Base-by-base conservation (phyloP, 1,140 invertebrate species). In the Sweltsa coloradensis region DNA sequence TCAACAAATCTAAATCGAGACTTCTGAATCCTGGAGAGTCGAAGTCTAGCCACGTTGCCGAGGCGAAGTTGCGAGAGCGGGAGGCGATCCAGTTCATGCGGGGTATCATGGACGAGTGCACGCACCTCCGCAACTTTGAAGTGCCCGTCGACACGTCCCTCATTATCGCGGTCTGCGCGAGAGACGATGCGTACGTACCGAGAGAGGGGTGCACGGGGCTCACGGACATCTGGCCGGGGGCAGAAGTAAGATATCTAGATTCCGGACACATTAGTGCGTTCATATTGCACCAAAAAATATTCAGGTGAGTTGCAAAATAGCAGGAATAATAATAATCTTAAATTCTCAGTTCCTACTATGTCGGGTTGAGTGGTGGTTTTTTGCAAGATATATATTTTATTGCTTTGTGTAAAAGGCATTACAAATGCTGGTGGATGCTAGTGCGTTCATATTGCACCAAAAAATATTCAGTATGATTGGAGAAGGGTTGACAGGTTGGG, bases 61-160 rank as follows among this genome's bases (percentile, higher is more conserved):
- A 34, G 23, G 50, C 56, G 51, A 51, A 59, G 18, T 61, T 57
- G 50, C 60, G 76, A 36, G 77, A 83, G 53, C 72, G 75, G 51
- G 85, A 90, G 60, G 85, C 88, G 1, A 53, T 92, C 7, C 83
- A 90, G 64, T 97, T 98, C 61, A 98, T 99, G 95, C 72, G 86
- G 21, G 92, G 92, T 0, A 82, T 99, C 50, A 98, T 98, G 95
- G 94, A 99, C 60, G 91, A 98, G 66, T 98, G 90, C 62, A 99
- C 96, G 2, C 93, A 97, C 68, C 68, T 99, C 2, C 86, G 79
- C 47, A 95, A 97, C 65, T 99, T 94, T 60, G 83, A 86, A 11
- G 66, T 50, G n/a, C 48, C 48, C 16, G 26, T 82, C 19, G 92
- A 97, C 61, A 86, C 89, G 2, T 80, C 82, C 9, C 65, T 94